A percentile compares a stretch with the other conserved stretches of the same genome.
These are phyloP conservation scores for Luscinia luscinia DNA, from an alignment of 2,797 vertebrate species.

Conservation along the genomic window DNA sequence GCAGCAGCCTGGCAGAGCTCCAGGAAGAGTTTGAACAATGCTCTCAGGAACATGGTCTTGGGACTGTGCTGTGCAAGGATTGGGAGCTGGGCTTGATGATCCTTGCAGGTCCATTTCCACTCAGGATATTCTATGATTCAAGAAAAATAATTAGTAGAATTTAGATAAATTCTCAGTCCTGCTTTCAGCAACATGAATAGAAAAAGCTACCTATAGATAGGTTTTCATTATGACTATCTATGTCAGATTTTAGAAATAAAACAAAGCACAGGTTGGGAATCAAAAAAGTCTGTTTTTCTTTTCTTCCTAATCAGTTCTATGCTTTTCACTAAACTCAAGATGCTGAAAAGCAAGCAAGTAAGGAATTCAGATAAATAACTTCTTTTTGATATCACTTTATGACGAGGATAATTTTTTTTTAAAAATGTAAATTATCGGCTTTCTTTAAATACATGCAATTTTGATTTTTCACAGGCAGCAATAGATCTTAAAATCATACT, in stretches of 20 bases:
- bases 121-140: neutral
- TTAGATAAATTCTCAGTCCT: conserved; percentile 73
- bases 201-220: conserved; percentile 68
- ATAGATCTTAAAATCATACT: conserved; percentile 61
- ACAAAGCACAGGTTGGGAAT: conserved; percentile 57
- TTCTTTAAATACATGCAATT: conserved; percentile 64
- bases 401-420: conserved; percentile 18
- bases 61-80: neutral
- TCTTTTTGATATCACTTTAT: conserved; percentile 61
- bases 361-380: conserved; percentile 52
- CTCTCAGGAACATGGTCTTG: neutral
- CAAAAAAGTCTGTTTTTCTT: conserved; percentile 45
- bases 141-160: conserved; percentile 72
- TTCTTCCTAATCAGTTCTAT: conserved; percentile 48
- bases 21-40: neutral
- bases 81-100: rapidly evolving
- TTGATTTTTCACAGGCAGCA: conserved; percentile 52
- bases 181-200: conserved; percentile 73
- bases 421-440: conserved; percentile 19
- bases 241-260: conserved; percentile 50
- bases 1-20: neutral
- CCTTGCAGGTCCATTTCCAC: neutral
- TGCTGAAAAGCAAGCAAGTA: conserved; percentile 48
- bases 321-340: conserved; percentile 64
- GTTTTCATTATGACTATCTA: conserved; percentile 69